Conservation (phyloP, 2,113 vertebrate species). For the Tychaedon coryphoeus region DNA sequence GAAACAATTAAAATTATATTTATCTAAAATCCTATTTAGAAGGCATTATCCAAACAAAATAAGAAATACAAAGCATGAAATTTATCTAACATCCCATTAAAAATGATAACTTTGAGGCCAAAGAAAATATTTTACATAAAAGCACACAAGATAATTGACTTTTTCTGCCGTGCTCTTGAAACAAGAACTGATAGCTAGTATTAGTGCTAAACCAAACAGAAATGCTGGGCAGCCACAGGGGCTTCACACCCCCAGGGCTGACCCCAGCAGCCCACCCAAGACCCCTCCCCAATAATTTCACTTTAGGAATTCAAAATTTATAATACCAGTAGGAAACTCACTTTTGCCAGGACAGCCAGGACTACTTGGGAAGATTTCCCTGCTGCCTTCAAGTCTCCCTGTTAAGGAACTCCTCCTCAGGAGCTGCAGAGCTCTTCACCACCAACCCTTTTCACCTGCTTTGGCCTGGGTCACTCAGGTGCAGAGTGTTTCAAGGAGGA, state of each 20-base stretch:
- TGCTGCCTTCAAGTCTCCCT: background rate
- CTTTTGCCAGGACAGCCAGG: background rate
- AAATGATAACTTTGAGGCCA: background rate
- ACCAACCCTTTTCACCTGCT: background rate
- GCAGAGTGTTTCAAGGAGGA: background rate
- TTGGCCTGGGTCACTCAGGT: too few relatives aligned
- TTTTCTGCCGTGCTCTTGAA: background rate
- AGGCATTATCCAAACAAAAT: conserved; percentile 25
- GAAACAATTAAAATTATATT: conserved; percentile 43
- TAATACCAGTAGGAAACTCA: background rate
- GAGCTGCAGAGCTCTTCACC: background rate
- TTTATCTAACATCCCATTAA: background rate
- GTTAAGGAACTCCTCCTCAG: background rate
- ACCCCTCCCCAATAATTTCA: too few relatives aligned
- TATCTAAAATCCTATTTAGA: background rate
- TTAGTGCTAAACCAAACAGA: background rate
- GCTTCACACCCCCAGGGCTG: background rate
- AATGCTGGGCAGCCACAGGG: background rate
- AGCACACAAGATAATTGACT: background rate
- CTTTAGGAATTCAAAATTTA: background rate
- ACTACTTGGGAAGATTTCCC: background rate
- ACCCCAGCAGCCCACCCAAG: background rate
- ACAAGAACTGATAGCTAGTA: background rate
- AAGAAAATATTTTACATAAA: background rate
- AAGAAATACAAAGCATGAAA: background rate